Percentiles rank a stretch among this genome's conserved stretches.
phyloP scores from a whole-genome alignment of 2,888 invertebrate species.

The Epinotia demarniana region DNA sequence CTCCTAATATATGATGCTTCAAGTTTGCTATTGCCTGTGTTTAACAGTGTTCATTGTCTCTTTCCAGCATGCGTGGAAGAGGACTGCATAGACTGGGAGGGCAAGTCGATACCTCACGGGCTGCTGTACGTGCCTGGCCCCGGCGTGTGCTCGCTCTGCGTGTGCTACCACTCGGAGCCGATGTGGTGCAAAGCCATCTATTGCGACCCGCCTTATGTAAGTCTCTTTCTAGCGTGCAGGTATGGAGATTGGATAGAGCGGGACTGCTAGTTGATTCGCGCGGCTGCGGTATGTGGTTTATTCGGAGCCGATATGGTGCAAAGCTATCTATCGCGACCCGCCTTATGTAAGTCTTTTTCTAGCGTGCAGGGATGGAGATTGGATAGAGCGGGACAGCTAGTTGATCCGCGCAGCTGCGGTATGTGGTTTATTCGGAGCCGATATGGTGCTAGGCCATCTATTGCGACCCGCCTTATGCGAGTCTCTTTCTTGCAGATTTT shows the following conservation, averaged over 20 bases:
- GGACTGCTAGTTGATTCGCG: not conserved
- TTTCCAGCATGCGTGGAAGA: slow-evolving; percentile 88
- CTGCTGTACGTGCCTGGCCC: slow-evolving; percentile 93
- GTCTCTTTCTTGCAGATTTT: slow-evolving; percentile 69
- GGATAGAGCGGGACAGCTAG: not conserved
- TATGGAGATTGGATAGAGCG: not conserved
- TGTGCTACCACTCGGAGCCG: slow-evolving; percentile 93
- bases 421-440: slow-evolving; percentile 83
- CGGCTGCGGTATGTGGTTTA: too few relatives aligned
- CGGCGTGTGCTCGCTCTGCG: slow-evolving; percentile 93
- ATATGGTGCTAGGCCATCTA: slow-evolving; percentile 95
- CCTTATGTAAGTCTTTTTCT: slow-evolving; percentile 88
- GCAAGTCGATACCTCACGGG: slow-evolving; percentile 90
- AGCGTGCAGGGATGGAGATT: not conserved
- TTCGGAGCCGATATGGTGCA: slow-evolving; percentile 94
- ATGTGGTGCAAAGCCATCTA: slow-evolving; percentile 95
- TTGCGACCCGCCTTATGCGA: slow-evolving; percentile 93
- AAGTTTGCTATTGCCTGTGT: not conserved
- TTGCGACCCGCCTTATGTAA: slow-evolving; percentile 93
- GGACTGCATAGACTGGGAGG: slow-evolving; percentile 93
- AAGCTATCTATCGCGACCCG: slow-evolving; percentile 94
- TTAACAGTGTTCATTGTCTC: not conserved
- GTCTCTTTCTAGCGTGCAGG: slow-evolving; percentile 63
- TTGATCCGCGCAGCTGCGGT: too few relatives aligned
- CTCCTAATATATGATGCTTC: too few relatives aligned